phyloP scores from a whole-genome alignment of 2,888 invertebrate genomes.

The Auanema freiburgensis region DNA sequence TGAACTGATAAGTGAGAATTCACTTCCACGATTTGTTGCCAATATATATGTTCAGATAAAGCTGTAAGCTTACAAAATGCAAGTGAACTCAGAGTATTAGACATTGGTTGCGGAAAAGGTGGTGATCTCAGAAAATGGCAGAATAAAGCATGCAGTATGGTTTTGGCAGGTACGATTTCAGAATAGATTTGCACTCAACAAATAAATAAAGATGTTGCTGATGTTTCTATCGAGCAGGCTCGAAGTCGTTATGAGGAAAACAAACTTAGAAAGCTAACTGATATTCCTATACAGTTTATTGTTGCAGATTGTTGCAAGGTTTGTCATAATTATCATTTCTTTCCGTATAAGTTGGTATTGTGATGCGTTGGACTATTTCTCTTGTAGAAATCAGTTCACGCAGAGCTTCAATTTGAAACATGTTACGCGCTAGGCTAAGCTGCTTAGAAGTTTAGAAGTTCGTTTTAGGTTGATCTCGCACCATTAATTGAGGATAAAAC shows the following conservation, averaged over 20 bases:
- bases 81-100: conserved; percentile 73
- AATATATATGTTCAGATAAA: conserved; percentile 34
- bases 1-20: conserved; percentile 80
- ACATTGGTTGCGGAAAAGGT: conserved; percentile 97
- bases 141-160: conserved; percentile 45
- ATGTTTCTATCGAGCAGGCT: conserved; percentile 87
- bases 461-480: conserved; percentile 15
- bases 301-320: conserved; percentile 86
- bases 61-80: conserved; percentile 25
- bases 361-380: too few species aligned
- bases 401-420: not conserved
- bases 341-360: too few species aligned
- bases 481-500: conserved; percentile 3
- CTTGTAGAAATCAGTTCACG: too few species aligned
- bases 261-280: conserved; percentile 62
- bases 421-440: not conserved
- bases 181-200: not conserved
- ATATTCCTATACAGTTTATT: conserved; percentile 86
- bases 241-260: conserved; percentile 80
- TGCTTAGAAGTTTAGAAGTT: conserved; percentile 4
- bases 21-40: not conserved
- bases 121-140: conserved; percentile 92
- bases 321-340: too few species aligned
- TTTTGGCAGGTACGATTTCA: conserved; percentile 55
- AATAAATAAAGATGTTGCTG: conserved; percentile 77